phyloP scores from a whole-genome alignment of 2,113 vertebrate genomes.

The Melanocharis versteri region DNA sequence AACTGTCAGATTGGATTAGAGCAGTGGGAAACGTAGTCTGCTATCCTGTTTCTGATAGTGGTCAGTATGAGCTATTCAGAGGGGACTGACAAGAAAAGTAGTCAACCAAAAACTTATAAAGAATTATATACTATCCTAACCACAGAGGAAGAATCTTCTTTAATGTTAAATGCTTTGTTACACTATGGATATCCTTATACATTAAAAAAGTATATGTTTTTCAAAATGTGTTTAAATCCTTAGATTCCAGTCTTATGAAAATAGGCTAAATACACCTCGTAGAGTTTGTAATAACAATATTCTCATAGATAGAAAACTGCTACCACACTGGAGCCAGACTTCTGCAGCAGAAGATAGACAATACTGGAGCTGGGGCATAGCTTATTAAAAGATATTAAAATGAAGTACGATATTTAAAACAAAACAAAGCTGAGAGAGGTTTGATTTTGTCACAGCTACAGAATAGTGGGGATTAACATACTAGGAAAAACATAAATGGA shows the following conservation, averaged over 20 bases:
- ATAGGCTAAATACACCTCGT: not conserved
- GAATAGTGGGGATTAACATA: not conserved
- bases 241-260: not conserved
- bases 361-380: not conserved
- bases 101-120: not conserved
- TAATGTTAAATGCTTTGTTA: not conserved
- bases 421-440: not conserved
- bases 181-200: not conserved
- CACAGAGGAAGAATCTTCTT: not conserved
- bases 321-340: not conserved
- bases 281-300: not conserved
- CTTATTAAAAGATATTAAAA: not conserved
- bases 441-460: not conserved
- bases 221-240: not conserved
- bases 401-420: not conserved
- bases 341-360: not conserved
- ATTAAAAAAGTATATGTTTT: accelerated
- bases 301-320: not conserved
- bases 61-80: conserved; percentile 28
- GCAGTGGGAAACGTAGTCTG: not conserved
- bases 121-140: not conserved
- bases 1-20: conserved; percentile 51
- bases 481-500: not conserved
- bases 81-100: not conserved
- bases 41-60: conserved; percentile 13